A percentile compares a stretch with the other conserved stretches of the same genome.
Conservation (phyloP, 2,888 invertebrate genomes). For the Platycheirus rosarum region DNA sequence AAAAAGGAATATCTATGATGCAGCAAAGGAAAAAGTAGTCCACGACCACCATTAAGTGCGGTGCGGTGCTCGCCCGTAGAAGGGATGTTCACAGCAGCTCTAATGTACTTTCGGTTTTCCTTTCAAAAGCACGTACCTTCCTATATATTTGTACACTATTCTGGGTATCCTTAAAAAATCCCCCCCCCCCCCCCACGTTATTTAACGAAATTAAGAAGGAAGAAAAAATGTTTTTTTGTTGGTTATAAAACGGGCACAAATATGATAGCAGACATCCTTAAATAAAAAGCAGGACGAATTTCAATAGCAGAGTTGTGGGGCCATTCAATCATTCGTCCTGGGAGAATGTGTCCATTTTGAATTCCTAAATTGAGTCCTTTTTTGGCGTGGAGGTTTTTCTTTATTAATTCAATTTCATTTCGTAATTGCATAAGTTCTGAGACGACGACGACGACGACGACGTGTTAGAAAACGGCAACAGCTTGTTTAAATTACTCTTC, state of each 20-base stretch:
- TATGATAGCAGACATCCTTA: constrained; percentile 6
- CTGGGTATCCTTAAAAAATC: background rate
- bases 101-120: constrained; percentile 39
- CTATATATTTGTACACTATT: background rate
- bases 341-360: background rate
- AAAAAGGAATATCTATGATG: background rate
- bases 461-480: constrained; percentile 31
- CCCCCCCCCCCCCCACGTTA: no score
- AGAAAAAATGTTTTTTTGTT: background rate
- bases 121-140: constrained; percentile 8
- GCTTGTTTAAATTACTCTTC: constrained; percentile 31
- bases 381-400: background rate
- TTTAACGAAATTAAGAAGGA: background rate
- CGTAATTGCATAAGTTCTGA: constrained; percentile 15
- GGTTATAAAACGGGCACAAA: constrained; percentile 18
- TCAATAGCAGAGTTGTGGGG: background rate
- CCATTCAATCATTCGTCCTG: background rate
- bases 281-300: background rate
- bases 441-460: background rate
- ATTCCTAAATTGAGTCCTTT: constrained; percentile 10
- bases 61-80: constrained; percentile 6
- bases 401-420: background rate
- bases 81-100: background rate
- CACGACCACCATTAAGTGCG: background rate
- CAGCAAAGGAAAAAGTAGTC: constrained; percentile 30